Evolutionary conservation across 64 coral and sea anemone species (phyloP).

Genomic region (Orbicella faveolata): DNA sequence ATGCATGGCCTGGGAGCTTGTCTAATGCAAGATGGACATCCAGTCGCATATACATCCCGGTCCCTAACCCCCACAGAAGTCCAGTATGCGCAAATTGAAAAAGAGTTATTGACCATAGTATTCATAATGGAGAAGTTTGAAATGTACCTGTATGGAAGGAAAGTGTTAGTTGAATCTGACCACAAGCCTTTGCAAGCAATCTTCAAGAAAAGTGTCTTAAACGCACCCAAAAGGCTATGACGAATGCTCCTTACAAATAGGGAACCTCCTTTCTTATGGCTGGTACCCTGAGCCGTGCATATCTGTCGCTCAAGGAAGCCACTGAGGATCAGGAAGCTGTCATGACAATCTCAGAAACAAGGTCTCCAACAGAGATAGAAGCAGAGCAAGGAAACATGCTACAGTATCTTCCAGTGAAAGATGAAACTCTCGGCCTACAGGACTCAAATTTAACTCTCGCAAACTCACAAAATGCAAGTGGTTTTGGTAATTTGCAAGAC

Average conservation of each 20-base stretch:
- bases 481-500: no score
- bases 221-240: constrained; percentile 47
- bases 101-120: constrained; percentile 58
- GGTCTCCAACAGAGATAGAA: constrained; percentile 36
- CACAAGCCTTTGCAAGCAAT: constrained; percentile 64
- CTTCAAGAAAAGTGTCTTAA: constrained; percentile 46
- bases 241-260: constrained; percentile 53
- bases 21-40: constrained; percentile 43
- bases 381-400: constrained; percentile 31
- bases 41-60: no score
- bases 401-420: constrained; percentile 62
- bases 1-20: constrained; percentile 33
- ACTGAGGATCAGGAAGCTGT: neutral
- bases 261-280: constrained; percentile 41
- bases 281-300: constrained; percentile 22
- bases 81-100: constrained; percentile 67
- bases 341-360: neutral
- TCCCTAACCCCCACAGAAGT: constrained; percentile 20
- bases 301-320: neutral
- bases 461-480: neutral
- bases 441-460: constrained; percentile 48
- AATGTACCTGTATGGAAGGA: constrained; percentile 52
- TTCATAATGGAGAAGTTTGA: constrained; percentile 53
- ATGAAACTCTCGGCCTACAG: constrained; percentile 13
- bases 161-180: constrained; percentile 45